Percentiles rank a stretch among this genome's conserved stretches.
These are phyloP conservation scores for Eilema sororculum DNA, from an alignment of 2,888 invertebrate species.

Conservation along the genomic window DNA sequence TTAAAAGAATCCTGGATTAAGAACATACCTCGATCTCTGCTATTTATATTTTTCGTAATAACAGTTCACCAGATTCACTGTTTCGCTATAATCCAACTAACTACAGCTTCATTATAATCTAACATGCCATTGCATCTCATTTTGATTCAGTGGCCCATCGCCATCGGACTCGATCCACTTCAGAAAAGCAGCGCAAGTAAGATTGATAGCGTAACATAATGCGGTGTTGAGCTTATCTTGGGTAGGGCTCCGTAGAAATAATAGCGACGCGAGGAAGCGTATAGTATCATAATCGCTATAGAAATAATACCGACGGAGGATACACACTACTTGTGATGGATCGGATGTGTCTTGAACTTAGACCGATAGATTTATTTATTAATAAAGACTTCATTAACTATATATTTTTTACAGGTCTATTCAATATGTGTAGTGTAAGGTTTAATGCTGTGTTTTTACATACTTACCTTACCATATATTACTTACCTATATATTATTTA, in stretches of 20 bases:
- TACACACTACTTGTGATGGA: conserved; percentile 60
- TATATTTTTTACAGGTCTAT: neutral
- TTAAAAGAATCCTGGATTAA: no score
- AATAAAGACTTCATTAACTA: neutral
- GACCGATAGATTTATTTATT: conserved; percentile 17
- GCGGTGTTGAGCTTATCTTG: conserved; percentile 54
- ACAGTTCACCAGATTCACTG: no score
- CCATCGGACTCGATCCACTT: neutral
- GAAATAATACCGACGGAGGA: conserved; percentile 44
- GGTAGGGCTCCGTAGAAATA: conserved; percentile 45
- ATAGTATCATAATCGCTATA: conserved; percentile 31
- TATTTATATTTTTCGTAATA: no score
- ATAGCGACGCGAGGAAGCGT: conserved; percentile 26
- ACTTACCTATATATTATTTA: no score
- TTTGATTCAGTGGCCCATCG: neutral
- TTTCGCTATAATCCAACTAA: no score
- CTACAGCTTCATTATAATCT: neutral
- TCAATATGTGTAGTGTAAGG: neutral
- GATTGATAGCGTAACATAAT: conserved; percentile 61
- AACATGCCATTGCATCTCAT: neutral
- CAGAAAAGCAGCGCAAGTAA: conserved; percentile 39
- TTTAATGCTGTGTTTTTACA: neutral
- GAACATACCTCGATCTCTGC: no score
- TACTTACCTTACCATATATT: no score
- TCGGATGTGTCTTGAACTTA: conserved; percentile 25